phyloP scores from a whole-genome alignment of 2,797 vertebrate species.

The Gila robusta region DNA sequence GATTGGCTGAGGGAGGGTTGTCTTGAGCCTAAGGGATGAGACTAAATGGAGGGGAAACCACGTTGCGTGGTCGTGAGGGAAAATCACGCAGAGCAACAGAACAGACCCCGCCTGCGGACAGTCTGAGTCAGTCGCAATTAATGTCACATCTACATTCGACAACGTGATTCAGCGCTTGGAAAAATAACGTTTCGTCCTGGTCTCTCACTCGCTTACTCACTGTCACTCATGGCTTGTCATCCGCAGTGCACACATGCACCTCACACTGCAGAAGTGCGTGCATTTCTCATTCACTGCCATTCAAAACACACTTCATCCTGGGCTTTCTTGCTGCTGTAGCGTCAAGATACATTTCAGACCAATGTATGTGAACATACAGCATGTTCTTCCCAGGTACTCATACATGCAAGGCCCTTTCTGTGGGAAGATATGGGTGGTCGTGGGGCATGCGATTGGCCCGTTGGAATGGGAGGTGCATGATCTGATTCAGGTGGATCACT shows the following conservation, averaged over 20 bases:
- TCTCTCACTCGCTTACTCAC: conserved; percentile 46
- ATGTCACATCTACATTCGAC: conserved; percentile 54
- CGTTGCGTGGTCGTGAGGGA: conserved; percentile 41
- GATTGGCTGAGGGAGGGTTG: conserved; percentile 65
- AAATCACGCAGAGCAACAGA: conserved; percentile 57
- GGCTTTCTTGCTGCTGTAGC: conserved; percentile 46
- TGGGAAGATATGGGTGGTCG: conserved; percentile 48
- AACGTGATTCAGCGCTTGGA: conserved; percentile 24
- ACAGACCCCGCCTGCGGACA: conserved; percentile 71
- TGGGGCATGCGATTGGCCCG: conserved; percentile 60
- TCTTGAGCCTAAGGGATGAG: conserved; percentile 12
- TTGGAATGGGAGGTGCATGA: conserved; percentile 59
- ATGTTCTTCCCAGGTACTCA: conserved; percentile 49
- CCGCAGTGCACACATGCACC: conserved; percentile 67
- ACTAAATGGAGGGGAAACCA: conserved; percentile 46
- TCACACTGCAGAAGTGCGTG: conserved; percentile 65
- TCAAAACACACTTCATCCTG: conserved; percentile 48
- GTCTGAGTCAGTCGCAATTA: conserved; percentile 65
- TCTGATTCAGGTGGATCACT: conserved; percentile 54
- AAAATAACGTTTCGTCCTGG: conserved; percentile 53
- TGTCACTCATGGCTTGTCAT: conserved; percentile 47
- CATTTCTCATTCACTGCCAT: conserved; percentile 55
- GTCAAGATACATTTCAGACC: conserved; percentile 52
- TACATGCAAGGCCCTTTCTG: conserved; percentile 59
- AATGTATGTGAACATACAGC: conserved; percentile 64